Evolutionary conservation across 2,797 vertebrate genomes (phyloP), one percentile per base, ranked within the genome.

Genomic region (Novumbra hubbsi): DNA sequence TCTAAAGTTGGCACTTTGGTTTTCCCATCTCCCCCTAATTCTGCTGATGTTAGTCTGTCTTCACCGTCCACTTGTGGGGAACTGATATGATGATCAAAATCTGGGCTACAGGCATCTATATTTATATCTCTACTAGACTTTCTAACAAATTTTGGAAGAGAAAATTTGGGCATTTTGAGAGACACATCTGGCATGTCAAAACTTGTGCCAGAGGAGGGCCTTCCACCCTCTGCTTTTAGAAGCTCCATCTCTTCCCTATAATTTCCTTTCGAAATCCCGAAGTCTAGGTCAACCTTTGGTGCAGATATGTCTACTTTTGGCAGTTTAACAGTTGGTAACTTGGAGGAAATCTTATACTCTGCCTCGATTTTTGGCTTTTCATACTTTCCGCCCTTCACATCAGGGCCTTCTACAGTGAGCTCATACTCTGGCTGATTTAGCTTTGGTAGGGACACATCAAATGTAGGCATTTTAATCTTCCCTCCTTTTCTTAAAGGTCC

Each of bases 291-390:
- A 71, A 96, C 87, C 60, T 91, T 94, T 0, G 95, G 95, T 68
- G 93, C 89, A 38, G 93, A 92, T 52, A 96, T 93, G 64, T 95
- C 93, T 45, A 96, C 91, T 65, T 92, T 86, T 27, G 93, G 94
- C 77, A 94, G 78, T 90, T 93, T 93, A 48, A 94, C 87, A 68
- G 78, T 89, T 0, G 94, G 93, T 69, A 93, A 79, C 85, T 93
- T 93, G 3, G 91, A 85, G 72, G 78, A 77, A 72, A 86, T 82
- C 62, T 77, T 28, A 52, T 72, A 81, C 76, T 88, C 86, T 48
- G 75, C 55, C 24, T 60, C 55, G 14, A 60, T 24, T 60, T 60
- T 60, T 9, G 55, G n/a, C 55, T 11, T 60, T 60, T 60, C 55
- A 60, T 4, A 60, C 55, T 24, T 60, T 24, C 55, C 76, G 72